phyloP scores from a whole-genome alignment of 2,797 vertebrate species.

The Podargus strigoides region DNA sequence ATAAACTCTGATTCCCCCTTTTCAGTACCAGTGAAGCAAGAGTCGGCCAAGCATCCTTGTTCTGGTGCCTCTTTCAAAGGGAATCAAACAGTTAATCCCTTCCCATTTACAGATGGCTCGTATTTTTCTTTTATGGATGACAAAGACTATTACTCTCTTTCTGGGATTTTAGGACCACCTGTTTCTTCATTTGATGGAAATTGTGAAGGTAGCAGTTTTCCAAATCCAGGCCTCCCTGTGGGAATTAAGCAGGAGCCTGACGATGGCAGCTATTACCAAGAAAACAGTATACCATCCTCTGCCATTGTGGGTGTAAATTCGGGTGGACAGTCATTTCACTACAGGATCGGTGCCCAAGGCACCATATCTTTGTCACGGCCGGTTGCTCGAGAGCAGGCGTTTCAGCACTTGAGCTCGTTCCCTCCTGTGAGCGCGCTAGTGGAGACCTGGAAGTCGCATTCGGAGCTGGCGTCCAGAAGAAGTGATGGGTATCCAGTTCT shows the following conservation, averaged over 20 bases:
- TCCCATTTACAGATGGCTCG: conserved; percentile 90
- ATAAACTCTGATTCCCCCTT: conserved; percentile 80
- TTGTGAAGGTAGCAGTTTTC: conserved; percentile 89
- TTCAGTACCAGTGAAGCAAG: conserved; percentile 90
- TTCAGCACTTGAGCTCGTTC: conserved; percentile 95
- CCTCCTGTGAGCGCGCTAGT: conserved; percentile 91
- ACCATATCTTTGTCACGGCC: conserved; percentile 95
- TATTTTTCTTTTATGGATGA: conserved; percentile 98
- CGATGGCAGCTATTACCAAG: conserved; percentile 93
- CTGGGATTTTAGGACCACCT: conserved; percentile 96
- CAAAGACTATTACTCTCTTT: conserved; percentile 97
- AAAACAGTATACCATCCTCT: conserved; percentile 88
- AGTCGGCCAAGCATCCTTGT: conserved; percentile 89
- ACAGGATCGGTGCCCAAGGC: conserved; percentile 98
- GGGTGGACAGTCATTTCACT: conserved; percentile 98
- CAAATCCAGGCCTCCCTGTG: conserved; percentile 84
- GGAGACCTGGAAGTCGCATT: conserved; percentile 92
- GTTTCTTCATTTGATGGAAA: conserved; percentile 88
- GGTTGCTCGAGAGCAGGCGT: conserved; percentile 89
- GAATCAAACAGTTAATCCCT: conserved; percentile 86
- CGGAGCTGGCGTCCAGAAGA: conserved; percentile 83
- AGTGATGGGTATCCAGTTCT: conserved; percentile 88
- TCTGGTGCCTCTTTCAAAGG: conserved; percentile 85
- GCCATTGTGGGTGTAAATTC: conserved; percentile 99
- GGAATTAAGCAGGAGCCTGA: conserved; percentile 96